Conservation (phyloP, 2,797 vertebrate species). For the Graptemys geographica region DNA sequence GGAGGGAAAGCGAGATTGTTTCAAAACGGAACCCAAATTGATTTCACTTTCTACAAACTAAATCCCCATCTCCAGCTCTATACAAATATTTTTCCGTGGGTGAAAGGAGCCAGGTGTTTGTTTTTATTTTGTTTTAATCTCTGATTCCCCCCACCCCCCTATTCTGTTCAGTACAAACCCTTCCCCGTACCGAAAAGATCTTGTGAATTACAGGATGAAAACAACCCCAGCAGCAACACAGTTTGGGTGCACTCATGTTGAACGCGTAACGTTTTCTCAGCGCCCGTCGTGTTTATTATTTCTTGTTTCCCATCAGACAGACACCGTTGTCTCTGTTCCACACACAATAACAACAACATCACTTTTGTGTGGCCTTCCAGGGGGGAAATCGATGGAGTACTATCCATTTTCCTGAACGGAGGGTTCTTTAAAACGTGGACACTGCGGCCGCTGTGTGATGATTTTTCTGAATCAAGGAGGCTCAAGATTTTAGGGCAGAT, state of each 20-base stretch:
- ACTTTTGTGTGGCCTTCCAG: rapidly evolving
- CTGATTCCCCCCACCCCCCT: background rate
- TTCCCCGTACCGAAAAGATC: background rate
- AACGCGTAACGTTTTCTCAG: background rate
- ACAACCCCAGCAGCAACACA: background rate
- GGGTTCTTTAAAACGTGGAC: background rate
- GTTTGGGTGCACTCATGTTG: background rate
- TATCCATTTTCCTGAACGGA: background rate
- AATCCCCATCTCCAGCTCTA: background rate
- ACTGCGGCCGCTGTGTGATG: background rate
- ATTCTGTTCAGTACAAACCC: background rate
- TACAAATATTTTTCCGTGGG: rapidly evolving
- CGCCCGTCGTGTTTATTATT: background rate
- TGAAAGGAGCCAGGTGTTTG: background rate
- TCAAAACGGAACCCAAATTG: conserved; percentile 23
- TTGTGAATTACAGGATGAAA: background rate
- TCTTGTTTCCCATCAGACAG: background rate
- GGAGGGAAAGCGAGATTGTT: background rate
- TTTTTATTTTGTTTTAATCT: background rate
- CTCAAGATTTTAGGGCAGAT: too few relatives aligned
- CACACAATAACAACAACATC: rapidly evolving
- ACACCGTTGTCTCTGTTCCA: background rate
- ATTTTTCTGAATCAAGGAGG: background rate
- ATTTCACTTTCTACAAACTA: conserved; percentile 10
- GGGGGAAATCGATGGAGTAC: background rate